Conservation (phyloP, 1,140 invertebrate genomes). For the Anoplophora glabripennis region DNA sequence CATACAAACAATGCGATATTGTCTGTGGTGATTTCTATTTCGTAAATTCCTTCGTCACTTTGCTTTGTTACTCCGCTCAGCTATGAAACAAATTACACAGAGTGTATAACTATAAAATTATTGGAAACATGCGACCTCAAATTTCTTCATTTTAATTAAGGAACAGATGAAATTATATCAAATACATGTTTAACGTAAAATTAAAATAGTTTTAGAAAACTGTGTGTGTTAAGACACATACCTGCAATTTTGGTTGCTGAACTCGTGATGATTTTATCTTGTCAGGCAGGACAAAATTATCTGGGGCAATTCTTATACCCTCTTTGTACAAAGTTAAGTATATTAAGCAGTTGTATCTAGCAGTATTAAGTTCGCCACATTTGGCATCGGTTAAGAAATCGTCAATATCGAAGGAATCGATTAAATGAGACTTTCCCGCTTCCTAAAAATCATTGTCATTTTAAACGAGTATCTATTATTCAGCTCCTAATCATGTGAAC, state of each 20-base stretch:
- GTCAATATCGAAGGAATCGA: constrained; percentile 20
- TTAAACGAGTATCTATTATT: too few relatives aligned
- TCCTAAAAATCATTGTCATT: constrained; percentile 12
- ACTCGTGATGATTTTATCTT: constrained; percentile 24
- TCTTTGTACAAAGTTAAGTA: constrained; percentile 23
- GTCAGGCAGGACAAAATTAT: constrained; percentile 30
- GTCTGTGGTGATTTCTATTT: constrained; percentile 20
- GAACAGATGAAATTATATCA: too few relatives aligned
- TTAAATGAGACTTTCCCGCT: constrained; percentile 20
- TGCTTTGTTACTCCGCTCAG: constrained; percentile 4
- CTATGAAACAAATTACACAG: constrained; percentile 8
- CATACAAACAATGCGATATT: constrained; percentile 33
- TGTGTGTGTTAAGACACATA: not conserved
- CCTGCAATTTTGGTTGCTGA: constrained; percentile 14
- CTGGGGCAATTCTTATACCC: constrained; percentile 18
- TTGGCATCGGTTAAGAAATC: constrained; percentile 16
- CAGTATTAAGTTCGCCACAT: constrained; percentile 15
- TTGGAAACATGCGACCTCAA: not conserved
- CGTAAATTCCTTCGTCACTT: constrained; percentile 10
- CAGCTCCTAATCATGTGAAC: too few relatives aligned
- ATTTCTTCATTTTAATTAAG: too few relatives aligned
- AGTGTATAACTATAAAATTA: not conserved
- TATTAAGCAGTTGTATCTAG: constrained; percentile 28
- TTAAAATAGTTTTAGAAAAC: not conserved
- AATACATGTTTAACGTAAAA: too few relatives aligned